Percentiles rank a stretch among this genome's conserved stretches.
These are phyloP conservation scores for Xenopus borealis DNA, from an alignment of 2,113 vertebrate species.

Conservation along the genomic window DNA sequence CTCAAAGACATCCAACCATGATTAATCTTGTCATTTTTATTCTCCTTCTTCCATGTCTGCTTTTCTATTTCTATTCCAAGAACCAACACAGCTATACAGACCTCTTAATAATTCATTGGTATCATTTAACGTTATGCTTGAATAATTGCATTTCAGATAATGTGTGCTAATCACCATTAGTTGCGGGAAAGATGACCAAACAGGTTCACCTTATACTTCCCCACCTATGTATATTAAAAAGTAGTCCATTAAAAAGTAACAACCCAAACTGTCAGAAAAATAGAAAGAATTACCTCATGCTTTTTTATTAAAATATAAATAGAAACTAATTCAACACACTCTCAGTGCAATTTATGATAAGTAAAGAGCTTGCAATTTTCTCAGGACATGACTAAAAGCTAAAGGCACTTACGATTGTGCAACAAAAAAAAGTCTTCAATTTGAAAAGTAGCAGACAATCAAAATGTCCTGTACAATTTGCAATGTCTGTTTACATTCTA, in stretches of 20 bases:
- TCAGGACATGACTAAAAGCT: conserved; percentile 34
- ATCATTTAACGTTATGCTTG: conserved; percentile 15
- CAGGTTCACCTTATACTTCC: conserved; percentile 23
- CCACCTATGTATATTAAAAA: conserved; percentile 19
- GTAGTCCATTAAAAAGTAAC: conserved; percentile 34
- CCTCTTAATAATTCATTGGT: conserved; percentile 17
- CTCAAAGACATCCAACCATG: too few species aligned
- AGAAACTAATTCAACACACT: conserved; percentile 35
- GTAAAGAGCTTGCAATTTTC: conserved; percentile 42
- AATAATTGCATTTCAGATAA: conserved; percentile 24
- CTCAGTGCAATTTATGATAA: conserved; percentile 41
- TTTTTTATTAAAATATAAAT: conserved; percentile 41
- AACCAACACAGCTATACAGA: not conserved
- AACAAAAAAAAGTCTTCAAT: conserved; percentile 13
- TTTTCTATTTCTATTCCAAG: not conserved
- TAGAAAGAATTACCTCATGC: conserved; percentile 31
- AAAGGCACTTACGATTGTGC: conserved; percentile 31
- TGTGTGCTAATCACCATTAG: conserved; percentile 33
- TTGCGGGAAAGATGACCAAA: conserved; percentile 14
- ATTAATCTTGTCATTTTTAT: too few species aligned
- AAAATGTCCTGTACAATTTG: not conserved
- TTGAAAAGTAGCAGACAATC: not conserved
- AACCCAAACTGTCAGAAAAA: conserved; percentile 27
- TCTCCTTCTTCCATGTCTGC: not conserved
- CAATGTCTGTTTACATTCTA: not conserved